Base-by-base conservation (phyloP, 64 coral and sea anemone species). In the Hydrozoanthus tunicans region DNA sequence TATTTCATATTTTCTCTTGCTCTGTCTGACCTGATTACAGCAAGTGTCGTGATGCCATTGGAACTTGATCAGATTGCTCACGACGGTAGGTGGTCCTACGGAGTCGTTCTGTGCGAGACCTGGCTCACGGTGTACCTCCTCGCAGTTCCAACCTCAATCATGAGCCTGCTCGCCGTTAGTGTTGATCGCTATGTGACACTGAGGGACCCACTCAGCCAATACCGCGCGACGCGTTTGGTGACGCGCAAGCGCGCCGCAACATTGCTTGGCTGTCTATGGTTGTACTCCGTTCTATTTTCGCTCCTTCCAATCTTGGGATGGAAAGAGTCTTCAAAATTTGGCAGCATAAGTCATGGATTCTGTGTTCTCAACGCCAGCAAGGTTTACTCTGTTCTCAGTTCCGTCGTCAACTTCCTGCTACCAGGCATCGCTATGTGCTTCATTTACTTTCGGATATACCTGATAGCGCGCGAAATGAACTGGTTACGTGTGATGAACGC, bases 1-100 rank as follows among this genome's bases (percentile, higher is more conserved):
- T 90, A 90, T 70, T 94, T 94, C 56, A 83, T 94, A 51, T 54
- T 91, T 61, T 94, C 93, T 32, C 77, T 94, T 52, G 93, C 93
- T 11, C 9, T 94, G 11, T 94, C 93, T 24, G 93, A 94, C 32
- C 77, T 94, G 14, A 77, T 94, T 26, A 91, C 93, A n/a, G 88
- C 93, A 5, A 84, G 59, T 52, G 14, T 94, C 20, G 80, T 62
- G 59, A 90, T 94, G 81, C 54, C 93, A 0, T 85, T 94, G 15
- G 93, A 94, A 4, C 53, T 94, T 6, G 73, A 90, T 51, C 71
- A 82, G 4, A n/a, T 94, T 10, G 8, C 66, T 56, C 60, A 65
- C 13, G 77, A 94, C 9, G 93, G 93, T 1, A 12, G 72, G 20
- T 94, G 93, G 93, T 90, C 90, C 0, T 83, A 85, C 26, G 20